Evolutionary conservation across 2,888 invertebrate species (phyloP).

Genomic region (Cosmia pyralina): DNA sequence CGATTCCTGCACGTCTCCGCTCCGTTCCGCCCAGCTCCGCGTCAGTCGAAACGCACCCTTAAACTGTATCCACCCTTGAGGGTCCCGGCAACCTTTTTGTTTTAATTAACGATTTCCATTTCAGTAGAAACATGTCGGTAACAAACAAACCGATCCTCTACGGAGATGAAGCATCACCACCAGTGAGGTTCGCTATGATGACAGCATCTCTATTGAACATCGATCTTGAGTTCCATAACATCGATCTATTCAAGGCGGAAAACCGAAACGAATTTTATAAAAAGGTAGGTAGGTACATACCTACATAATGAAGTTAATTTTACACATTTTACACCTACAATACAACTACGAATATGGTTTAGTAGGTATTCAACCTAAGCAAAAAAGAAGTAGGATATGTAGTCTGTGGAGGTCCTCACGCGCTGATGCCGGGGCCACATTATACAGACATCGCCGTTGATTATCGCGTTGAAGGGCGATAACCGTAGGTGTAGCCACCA

Average conservation of each 20-base stretch:
- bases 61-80: no score
- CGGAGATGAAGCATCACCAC: slow-evolving; percentile 88
- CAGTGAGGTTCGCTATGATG: slow-evolving; percentile 88
- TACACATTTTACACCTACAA: neutral
- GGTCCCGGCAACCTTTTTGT: neutral
- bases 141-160: slow-evolving; percentile 78
- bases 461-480: no score
- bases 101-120: neutral
- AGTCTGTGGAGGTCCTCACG: no score
- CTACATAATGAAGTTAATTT: neutral
- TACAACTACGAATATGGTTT: neutral
- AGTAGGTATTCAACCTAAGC: neutral
- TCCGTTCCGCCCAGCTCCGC: no score
- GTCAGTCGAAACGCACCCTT: no score
- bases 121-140: slow-evolving; percentile 45
- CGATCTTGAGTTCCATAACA: slow-evolving; percentile 82
- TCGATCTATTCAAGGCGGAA: slow-evolving; percentile 85
- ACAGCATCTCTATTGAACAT: slow-evolving; percentile 85
- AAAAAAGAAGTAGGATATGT: neutral
- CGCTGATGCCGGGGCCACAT: no score
- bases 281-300: slow-evolving; percentile 76
- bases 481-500: no score
- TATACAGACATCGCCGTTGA: no score
- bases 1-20: no score
- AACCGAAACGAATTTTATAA: slow-evolving; percentile 76